Evolutionary conservation across 2,113 vertebrate species (phyloP), one percentile per base, ranked within the genome.

Genomic region (Daphoenositta chrysoptera): DNA sequence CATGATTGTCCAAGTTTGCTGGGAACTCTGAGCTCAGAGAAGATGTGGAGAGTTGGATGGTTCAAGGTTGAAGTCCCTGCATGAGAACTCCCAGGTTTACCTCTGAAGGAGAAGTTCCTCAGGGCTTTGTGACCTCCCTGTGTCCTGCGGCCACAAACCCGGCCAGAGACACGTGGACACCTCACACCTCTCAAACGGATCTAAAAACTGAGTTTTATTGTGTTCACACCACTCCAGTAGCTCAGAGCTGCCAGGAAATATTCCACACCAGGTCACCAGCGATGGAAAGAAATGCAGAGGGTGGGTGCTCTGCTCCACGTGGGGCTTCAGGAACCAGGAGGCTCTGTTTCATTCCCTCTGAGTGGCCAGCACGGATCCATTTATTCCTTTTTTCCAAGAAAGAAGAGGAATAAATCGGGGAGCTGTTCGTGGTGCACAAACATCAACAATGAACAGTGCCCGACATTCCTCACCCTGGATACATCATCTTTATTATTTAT

Each of bases 381-480:
- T 56, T 23, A 5, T 33, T 16, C 47, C 24, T 17, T 44, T 19
- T 3, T 1, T 2, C 8, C 5, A 9, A 9, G 53, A 22, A 48
- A 42, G 1, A 2, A 6, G 12, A 44, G 9, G 14, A 23, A 71
- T 19, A 6, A 68, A 7, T 1, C 1, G 16, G 27, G 20, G 40
- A 61, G 6, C 21, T 24, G 16, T 5, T 1, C 6, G 51, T 15
- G 42, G 30, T 7, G 2, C 4, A 20, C 27, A 11, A 39, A 11
- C 26, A 56, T 15, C 35, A 4, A 0, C 11, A 37, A 10, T 0
- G 14, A 45, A 2, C 37, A 12, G 2, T 1, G 54, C 9, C 1
- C n/a, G 44, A 2, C 44, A 10, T 15, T 19, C 54, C 35, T 44
- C 21, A 22, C 28, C 48, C 26, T 2, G 8, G 22, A 27, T 10